Base-by-base conservation (phyloP, 2,888 invertebrate genomes). In the Lasioglossum pauxillum region DNA sequence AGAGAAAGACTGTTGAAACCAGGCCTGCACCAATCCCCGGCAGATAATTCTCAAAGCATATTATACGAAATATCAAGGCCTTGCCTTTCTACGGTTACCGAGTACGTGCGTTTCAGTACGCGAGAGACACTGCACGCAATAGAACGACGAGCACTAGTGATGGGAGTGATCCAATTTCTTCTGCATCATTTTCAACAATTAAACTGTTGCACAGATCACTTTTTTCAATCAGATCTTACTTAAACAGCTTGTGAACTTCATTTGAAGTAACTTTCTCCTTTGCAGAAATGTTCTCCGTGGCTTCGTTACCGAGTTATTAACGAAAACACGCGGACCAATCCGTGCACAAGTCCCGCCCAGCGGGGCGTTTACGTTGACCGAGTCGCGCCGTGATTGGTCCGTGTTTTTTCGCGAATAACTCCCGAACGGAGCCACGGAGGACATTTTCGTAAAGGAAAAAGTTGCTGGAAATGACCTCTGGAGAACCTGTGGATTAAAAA, bases 1-100 rank as follows among this genome's bases (percentile, higher is more conserved):
- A 44, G 75, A 72, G 78, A 75, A 75, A 67, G 82, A 73, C 75
- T 89, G 78, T 72, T 89, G 91, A 90, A 89, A 90, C 88, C 89
- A 89, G 89, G 88, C 76, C 87, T 90, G 85, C 83, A 84, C 90
- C 88, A 90, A 86, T 88, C 91, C 46, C 88, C 84, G 80, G 79
- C 88, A 91, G 92, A 93, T 93, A 93, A 93, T 93, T 92, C 93
- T 92, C 90, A 91, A 91, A 92, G 91, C 92, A 92, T 91, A 93
- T 93, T 93, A 93, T 92, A 93, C 93, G 91, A 93, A 93, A 94
- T 93, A 93, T 93, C 94, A 93, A 94, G 94, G 94, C 87, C 93
- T 90, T 89, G 91, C 93, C 93, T 93, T 93, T 93, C 94, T 93
- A 93, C 90, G 88, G 87, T 85, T 87, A 73, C 77, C 71, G 57